Conservation (phyloP, 2,888 invertebrate species). For the Lobophora halterata region DNA sequence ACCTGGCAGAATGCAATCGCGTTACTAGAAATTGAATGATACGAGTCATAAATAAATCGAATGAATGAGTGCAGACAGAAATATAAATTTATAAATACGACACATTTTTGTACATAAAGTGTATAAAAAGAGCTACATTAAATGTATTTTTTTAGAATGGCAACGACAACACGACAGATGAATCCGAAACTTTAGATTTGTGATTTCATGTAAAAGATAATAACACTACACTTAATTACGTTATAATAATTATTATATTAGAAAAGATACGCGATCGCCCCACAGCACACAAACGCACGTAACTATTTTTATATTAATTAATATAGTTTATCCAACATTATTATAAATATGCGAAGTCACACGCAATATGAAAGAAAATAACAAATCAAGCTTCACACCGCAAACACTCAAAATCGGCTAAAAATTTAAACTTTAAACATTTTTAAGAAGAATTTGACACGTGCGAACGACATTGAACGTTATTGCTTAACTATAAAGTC, state of each 20-base stretch:
- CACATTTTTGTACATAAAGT: conserved; percentile 23
- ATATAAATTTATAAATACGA: conserved; percentile 16
- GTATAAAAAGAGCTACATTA: conserved; percentile 21
- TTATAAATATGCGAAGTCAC: conserved; percentile 48
- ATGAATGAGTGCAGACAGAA: conserved; percentile 12
- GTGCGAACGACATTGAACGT: conserved; percentile 43
- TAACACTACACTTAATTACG: conserved; percentile 75
- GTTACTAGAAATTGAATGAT: conserved; percentile 2
- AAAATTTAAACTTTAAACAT: conserved; percentile 19
- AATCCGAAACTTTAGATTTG: conserved; percentile 59
- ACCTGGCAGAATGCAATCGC: conserved; percentile 12
- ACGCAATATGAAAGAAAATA: conserved; percentile 40
- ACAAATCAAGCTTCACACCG: conserved; percentile 33
- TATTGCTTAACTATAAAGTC: conserved; percentile 72
- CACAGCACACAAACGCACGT: conserved; percentile 49
- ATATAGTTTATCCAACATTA: conserved; percentile 35
- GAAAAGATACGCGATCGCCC: conserved; percentile 66
- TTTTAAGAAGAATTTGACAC: conserved; percentile 27
- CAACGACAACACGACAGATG: conserved; percentile 49
- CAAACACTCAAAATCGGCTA: conserved; percentile 54
- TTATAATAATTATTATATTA: conserved; percentile 47
- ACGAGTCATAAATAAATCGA: conserved; percentile 8
- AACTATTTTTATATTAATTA: conserved; percentile 37
- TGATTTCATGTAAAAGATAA: conserved; percentile 74
- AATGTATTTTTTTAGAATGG: conserved; percentile 18